A percentile compares a stretch with the other conserved stretches of the same genome.
These are phyloP conservation scores for Encarsia formosa DNA, from an alignment of 2,888 invertebrate species.

Conservation along the genomic window DNA sequence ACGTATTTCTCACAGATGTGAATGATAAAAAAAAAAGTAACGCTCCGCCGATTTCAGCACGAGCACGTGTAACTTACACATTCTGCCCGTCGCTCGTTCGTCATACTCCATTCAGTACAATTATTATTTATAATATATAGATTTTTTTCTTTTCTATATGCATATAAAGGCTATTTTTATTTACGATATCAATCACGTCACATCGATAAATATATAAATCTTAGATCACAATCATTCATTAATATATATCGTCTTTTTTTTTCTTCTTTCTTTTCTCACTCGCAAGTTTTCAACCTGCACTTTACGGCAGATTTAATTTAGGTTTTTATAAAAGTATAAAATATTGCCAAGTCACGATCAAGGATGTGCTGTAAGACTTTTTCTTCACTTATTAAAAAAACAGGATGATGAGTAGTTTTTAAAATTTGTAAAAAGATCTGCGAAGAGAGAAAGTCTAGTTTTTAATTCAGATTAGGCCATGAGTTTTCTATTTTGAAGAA, in stretches of 20 bases:
- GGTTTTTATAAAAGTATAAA: constrained; percentile 52
- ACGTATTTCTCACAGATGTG: neutral
- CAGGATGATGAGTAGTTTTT: too few relatives aligned
- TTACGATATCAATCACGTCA: constrained; percentile 38
- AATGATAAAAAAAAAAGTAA: neutral
- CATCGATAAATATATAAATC: constrained; percentile 43
- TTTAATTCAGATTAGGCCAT: too few relatives aligned
- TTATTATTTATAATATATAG: constrained; percentile 22
- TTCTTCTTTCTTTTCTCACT: constrained; percentile 20
- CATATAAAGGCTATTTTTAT: constrained; percentile 31
- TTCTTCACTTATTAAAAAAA: too few relatives aligned
- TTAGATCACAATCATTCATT: constrained; percentile 38
- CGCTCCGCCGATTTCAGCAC: constrained; percentile 17
- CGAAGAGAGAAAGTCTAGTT: too few relatives aligned
- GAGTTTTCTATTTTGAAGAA: too few relatives aligned
- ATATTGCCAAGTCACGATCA: constrained; percentile 37
- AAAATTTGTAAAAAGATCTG: too few relatives aligned
- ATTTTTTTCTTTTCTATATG: constrained; percentile 22
- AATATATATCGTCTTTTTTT: constrained; percentile 3
- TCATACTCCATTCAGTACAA: constrained; percentile 5
- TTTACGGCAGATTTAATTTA: too few relatives aligned
- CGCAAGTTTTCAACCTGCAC: neutral
- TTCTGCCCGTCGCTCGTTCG: constrained; percentile 19
- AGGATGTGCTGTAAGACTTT: constrained; percentile 17
- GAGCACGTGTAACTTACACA: constrained; percentile 13